phyloP scores from a whole-genome alignment of 2,113 vertebrate genomes.

The Melanocharis versteri region DNA sequence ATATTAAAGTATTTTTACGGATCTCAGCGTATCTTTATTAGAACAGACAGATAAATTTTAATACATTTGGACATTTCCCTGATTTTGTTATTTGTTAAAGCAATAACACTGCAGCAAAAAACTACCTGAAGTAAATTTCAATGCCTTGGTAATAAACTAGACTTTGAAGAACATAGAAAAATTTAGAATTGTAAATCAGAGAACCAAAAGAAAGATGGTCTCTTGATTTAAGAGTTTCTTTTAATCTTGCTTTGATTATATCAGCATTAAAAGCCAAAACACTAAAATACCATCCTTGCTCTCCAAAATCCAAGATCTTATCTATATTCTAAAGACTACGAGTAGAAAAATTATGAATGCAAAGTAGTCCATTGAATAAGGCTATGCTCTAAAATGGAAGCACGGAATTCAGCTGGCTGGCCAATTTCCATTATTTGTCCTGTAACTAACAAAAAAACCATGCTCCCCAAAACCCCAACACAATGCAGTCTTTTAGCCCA shows the following conservation, averaged over 20 bases:
- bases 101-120: accelerated
- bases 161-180: background rate
- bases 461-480: background rate
- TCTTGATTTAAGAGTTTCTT: background rate
- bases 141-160: background rate
- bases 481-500: background rate
- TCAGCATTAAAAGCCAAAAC: background rate
- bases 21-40: background rate
- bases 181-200: background rate
- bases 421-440: background rate
- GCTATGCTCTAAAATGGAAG: background rate
- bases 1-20: accelerated
- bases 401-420: background rate
- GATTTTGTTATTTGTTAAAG: background rate
- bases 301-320: background rate
- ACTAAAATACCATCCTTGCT: background rate
- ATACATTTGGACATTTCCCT: background rate
- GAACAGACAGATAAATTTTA: background rate
- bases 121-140: background rate
- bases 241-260: background rate
- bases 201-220: background rate
- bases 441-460: background rate
- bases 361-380: background rate
- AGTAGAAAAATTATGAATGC: background rate
- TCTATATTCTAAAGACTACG: background rate